Conservation (phyloP, 2,888 invertebrate species). For the Gisinianus flammeolus region DNA sequence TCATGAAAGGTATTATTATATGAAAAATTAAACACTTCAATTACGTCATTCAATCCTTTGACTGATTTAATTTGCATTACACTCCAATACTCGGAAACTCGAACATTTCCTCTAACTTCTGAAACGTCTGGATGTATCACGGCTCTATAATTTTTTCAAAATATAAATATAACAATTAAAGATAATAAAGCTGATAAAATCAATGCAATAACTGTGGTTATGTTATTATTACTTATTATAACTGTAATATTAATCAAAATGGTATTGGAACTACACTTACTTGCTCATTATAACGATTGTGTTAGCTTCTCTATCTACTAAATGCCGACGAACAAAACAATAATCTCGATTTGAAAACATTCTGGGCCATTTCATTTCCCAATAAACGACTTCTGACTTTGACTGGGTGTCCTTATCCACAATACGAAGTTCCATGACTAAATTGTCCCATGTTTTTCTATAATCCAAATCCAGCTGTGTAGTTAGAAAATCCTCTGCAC, state of each 20-base stretch:
- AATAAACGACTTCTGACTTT: slow-evolving; percentile 78
- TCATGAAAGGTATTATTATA: too few species aligned
- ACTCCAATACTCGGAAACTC: slow-evolving; percentile 84
- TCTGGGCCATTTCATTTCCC: slow-evolving; percentile 89
- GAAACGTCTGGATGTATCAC: slow-evolving; percentile 74
- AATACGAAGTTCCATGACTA: slow-evolving; percentile 74
- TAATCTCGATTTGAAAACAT: slow-evolving; percentile 86
- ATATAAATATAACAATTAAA: too few species aligned
- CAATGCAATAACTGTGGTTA: slow-evolving; percentile 1
- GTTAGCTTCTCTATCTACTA: slow-evolving; percentile 67
- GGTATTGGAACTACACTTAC: too few species aligned
- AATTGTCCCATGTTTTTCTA: slow-evolving; percentile 78
- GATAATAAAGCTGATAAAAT: slow-evolving; percentile 2
- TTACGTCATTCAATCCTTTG: slow-evolving; percentile 66
- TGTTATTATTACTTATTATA: neutral
- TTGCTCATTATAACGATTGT: slow-evolving; percentile 69
- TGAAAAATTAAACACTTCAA: slow-evolving; percentile 46
- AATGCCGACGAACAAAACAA: slow-evolving; percentile 76
- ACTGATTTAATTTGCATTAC: slow-evolving; percentile 81
- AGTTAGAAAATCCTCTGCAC: slow-evolving; percentile 78
- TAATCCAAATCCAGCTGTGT: slow-evolving; percentile 82
- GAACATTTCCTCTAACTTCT: slow-evolving; percentile 70
- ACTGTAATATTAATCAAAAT: too few species aligned
- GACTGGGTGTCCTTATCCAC: slow-evolving; percentile 71
- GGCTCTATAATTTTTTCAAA: too few species aligned